These are phyloP conservation scores for Bellardia bayeri DNA, from an alignment of 2,888 invertebrate species.

Conservation along the genomic window DNA sequence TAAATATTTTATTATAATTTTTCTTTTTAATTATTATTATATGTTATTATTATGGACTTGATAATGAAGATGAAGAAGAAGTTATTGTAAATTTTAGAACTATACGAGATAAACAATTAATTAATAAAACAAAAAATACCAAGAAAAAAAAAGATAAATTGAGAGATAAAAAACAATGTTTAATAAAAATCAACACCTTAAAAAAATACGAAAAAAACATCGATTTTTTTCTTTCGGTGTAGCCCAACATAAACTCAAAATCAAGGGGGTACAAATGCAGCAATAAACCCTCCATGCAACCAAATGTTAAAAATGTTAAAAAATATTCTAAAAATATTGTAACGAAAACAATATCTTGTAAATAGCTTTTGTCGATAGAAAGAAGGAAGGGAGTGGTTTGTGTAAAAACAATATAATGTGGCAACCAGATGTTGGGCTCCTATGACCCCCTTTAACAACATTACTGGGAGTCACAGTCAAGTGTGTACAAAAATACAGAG, in stretches of 20 bases:
- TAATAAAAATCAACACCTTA: slow-evolving; percentile 68
- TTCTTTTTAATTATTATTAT: slow-evolving; percentile 77
- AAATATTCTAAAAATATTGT: slow-evolving; percentile 66
- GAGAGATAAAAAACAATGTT: slow-evolving; percentile 67
- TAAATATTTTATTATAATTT: slow-evolving; percentile 77
- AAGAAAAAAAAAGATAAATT: slow-evolving; percentile 58
- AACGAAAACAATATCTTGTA: slow-evolving; percentile 30
- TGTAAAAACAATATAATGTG: slow-evolving; percentile 71
- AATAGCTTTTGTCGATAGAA: not conserved
- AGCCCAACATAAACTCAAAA: not conserved
- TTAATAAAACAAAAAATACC: slow-evolving; percentile 39
- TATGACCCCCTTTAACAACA: slow-evolving; percentile 43
- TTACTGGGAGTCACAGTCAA: slow-evolving; percentile 41
- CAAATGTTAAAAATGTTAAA: slow-evolving; percentile 1
- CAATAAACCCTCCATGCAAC: not conserved
- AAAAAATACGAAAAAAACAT: slow-evolving; percentile 57
- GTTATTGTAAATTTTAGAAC: slow-evolving; percentile 72
- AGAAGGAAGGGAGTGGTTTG: not conserved
- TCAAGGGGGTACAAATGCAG: slow-evolving; percentile 28
- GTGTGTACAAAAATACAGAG: slow-evolving; percentile 11
- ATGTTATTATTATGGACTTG: slow-evolving; percentile 70
- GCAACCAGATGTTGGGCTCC: slow-evolving; percentile 75
- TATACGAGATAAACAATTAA: slow-evolving; percentile 67
- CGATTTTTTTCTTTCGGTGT: slow-evolving; percentile 26
- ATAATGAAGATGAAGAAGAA: slow-evolving; percentile 68